phyloP scores from a whole-genome alignment of 2,113 vertebrate species.

The Toxostoma redivivum region DNA sequence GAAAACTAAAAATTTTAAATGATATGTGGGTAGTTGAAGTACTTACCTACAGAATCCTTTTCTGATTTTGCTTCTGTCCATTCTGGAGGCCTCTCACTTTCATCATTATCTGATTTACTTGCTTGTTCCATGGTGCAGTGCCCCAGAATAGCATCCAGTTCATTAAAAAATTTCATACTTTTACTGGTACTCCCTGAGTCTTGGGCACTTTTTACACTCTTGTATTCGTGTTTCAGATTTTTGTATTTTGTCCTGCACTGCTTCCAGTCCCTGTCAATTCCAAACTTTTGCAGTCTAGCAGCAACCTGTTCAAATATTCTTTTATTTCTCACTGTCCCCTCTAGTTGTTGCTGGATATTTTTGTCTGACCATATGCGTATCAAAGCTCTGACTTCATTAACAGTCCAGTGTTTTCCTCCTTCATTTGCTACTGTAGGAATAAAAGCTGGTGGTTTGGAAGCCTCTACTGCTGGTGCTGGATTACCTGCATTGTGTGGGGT shows the following conservation, averaged over 20 bases:
- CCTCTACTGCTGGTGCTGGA: slow-evolving; percentile 29
- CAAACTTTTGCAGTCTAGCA: slow-evolving; percentile 79
- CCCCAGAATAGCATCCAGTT: slow-evolving; percentile 85
- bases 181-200: slow-evolving; percentile 72
- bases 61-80: slow-evolving; percentile 40
- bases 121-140: slow-evolving; percentile 69
- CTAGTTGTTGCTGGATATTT: slow-evolving; percentile 79
- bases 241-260: slow-evolving; percentile 94
- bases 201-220: slow-evolving; percentile 78
- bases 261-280: slow-evolving; percentile 89
- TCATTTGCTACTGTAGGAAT: slow-evolving; percentile 77
- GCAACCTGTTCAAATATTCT: slow-evolving; percentile 91
- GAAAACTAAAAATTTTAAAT: not conserved
- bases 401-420: slow-evolving; percentile 89
- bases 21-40: not conserved
- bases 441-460: slow-evolving; percentile 43
- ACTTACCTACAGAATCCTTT: slow-evolving; percentile 59
- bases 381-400: slow-evolving; percentile 85
- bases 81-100: slow-evolving; percentile 20
- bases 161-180: slow-evolving; percentile 88
- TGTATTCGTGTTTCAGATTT: slow-evolving; percentile 91
- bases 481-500: slow-evolving; percentile 58
- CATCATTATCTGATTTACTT: slow-evolving; percentile 47
- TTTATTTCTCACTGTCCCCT: slow-evolving; percentile 87
- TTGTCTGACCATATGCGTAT: slow-evolving; percentile 84